Conservation (phyloP, 2,888 invertebrate species). For the Lasioglossum pauxillum region DNA sequence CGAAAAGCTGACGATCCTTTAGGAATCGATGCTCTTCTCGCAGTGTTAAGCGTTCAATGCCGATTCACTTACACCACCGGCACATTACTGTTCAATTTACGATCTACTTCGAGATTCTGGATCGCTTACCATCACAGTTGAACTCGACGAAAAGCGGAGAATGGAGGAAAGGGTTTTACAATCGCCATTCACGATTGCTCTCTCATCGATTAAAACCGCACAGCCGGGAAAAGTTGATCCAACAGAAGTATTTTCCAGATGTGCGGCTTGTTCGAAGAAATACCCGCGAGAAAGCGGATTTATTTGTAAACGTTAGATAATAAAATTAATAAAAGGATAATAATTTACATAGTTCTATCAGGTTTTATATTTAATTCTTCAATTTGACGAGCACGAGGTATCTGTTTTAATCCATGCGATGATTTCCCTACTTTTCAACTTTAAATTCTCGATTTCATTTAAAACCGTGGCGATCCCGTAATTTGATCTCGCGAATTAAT, state of each 20-base stretch:
- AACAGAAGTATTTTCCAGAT: neutral
- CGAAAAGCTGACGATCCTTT: neutral
- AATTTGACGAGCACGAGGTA: neutral
- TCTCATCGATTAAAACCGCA: slow-evolving; percentile 5
- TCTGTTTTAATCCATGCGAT: neutral
- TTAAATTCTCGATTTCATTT: neutral
- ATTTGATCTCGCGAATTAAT: neutral
- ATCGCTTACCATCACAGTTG: neutral
- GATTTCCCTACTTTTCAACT: neutral
- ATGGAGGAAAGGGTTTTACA: neutral
- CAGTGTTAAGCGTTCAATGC: neutral
- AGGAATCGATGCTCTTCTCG: neutral
- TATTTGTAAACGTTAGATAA: too few relatives aligned
- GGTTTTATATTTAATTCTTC: too few relatives aligned
- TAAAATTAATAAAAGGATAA: neutral
- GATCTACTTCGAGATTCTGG: neutral
- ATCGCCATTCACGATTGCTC: neutral
- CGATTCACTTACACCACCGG: neutral
- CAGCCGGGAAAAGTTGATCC: neutral
- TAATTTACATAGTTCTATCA: too few relatives aligned
- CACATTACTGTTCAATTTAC: neutral
- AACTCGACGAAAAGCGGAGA: neutral
- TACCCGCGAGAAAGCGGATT: neutral
- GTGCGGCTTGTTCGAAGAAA: neutral
- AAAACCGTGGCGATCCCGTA: neutral